These are phyloP conservation scores for Pocillopora damicornis DNA, from an alignment of 64 coral and sea anemone species.

Conservation along the genomic window DNA sequence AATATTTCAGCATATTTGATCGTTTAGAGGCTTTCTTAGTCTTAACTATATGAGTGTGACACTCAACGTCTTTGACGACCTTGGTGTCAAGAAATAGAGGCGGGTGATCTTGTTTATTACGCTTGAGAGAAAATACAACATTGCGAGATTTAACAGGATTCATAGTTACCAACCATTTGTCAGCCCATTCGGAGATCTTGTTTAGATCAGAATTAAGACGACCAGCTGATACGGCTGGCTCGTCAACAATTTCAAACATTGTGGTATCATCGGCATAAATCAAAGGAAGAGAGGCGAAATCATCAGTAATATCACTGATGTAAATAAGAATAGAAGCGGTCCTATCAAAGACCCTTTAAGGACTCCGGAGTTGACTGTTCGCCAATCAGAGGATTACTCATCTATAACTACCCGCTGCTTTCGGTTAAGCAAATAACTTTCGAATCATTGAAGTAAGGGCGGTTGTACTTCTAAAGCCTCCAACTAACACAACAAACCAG, in stretches of 20 bases:
- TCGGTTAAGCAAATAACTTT: conserved; percentile 3
- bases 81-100: too few relatives aligned
- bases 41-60: too few relatives aligned
- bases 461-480: neutral
- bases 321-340: conserved; percentile 16
- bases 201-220: conserved; percentile 18
- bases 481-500: neutral
- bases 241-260: neutral
- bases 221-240: neutral
- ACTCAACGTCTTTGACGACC: too few relatives aligned
- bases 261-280: conserved; percentile 32
- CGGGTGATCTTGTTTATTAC: too few relatives aligned
- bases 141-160: too few relatives aligned
- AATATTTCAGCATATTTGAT: too few relatives aligned
- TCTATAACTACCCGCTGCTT: conserved; percentile 11
- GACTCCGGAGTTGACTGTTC: neutral
- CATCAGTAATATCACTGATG: conserved; percentile 23
- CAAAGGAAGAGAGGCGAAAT: conserved; percentile 5
- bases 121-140: too few relatives aligned
- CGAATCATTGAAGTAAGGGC: neutral
- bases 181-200: too few relatives aligned
- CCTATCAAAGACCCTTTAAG: neutral
- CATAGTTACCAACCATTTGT: too few relatives aligned
- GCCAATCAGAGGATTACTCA: neutral
- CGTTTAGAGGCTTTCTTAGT: too few relatives aligned